These are phyloP conservation scores for Steinernema feltiae DNA, from an alignment of 1,140 invertebrate genomes.

Conservation along the genomic window DNA sequence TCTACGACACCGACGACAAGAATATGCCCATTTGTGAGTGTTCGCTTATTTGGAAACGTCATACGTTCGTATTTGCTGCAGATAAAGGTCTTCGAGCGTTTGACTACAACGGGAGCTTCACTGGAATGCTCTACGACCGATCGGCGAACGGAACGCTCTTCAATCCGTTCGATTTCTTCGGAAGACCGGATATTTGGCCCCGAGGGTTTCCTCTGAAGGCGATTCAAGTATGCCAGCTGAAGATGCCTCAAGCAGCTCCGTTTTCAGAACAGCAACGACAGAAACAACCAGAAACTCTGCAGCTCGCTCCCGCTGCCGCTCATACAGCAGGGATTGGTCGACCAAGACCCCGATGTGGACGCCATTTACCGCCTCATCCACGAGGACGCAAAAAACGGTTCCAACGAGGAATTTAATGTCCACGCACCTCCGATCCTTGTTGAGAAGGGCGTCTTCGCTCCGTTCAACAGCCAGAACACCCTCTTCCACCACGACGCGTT, in stretches of 20 bases:
- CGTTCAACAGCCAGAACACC: too few species aligned
- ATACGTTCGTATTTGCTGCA: too few species aligned
- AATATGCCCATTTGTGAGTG: too few species aligned
- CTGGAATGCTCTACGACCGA: background rate
- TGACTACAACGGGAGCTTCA: background rate
- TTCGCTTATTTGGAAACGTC: too few species aligned
- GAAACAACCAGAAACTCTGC: background rate
- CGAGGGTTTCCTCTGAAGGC: constrained; percentile 54
- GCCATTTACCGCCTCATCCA: constrained; percentile 53
- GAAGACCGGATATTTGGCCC: constrained; percentile 53
- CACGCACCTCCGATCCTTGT: constrained; percentile 45
- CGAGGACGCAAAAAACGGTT: background rate
- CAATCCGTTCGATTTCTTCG: constrained; percentile 57
- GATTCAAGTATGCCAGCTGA: constrained; percentile 24
- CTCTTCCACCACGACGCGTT: too few species aligned
- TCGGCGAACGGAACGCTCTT: constrained; percentile 18
- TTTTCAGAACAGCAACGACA: background rate
- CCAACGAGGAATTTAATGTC: constrained; percentile 22
- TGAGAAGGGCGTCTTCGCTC: too few species aligned
- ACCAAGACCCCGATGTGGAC: constrained; percentile 58
- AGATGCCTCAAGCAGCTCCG: background rate
- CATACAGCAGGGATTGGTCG: constrained; percentile 57
- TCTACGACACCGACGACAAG: too few species aligned
- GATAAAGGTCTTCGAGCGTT: constrained; percentile 41
- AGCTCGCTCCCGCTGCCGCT: constrained; percentile 18